Base-by-base conservation (phyloP, 2,888 invertebrate genomes). In the Eustalomyia histrio region DNA sequence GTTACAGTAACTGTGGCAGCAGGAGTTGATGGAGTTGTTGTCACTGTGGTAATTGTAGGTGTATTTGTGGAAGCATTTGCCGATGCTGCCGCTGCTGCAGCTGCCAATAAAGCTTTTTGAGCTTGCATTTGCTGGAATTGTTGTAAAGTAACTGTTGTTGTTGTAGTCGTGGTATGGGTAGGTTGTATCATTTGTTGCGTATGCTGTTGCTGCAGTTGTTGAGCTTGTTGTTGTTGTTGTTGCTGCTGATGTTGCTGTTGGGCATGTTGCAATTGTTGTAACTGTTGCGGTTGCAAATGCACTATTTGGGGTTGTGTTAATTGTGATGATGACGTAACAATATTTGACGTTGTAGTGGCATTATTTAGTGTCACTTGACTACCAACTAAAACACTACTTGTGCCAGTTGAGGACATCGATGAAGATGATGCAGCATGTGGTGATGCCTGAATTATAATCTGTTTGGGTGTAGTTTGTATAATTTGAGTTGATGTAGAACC, bases 41-140 rank as follows among this genome's bases (percentile, higher is more conserved):
- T 83, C 10, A 85, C 83, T 72, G 82, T 76, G 21, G 86, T 83
- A 60, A 84, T 67, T 75, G 85, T 73, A 21, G 85, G 81, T 12
- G 85, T 71, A 55, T 61, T 79, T 39, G 72, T 47, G 0, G 78
- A 73, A 55, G 55, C 65, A 39, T 72, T 78, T 0, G 76, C 72
- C n/a, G 83, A 78, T 21, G 80, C 85, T 29, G 86, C 84, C 50
- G 86, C 75, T 24, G 76, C 78, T 43, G 73, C 73, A 1, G 86
- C 86, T 0, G 86, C 85, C 21, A 83, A 58, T 18, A 79, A 64
- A 18, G 85, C 86, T 53, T 88, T 87, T 68, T 87, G 87, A 35
- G 87, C 86, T 39, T 88, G 89, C 87, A 89, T 87, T 79, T 90
- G 89, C 72, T 89, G 90, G 64, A 86, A 88, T 67, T 89, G 90